Base-by-base conservation (phyloP, 2,797 vertebrate species). In the Phrynocephalus vlangalii region DNA sequence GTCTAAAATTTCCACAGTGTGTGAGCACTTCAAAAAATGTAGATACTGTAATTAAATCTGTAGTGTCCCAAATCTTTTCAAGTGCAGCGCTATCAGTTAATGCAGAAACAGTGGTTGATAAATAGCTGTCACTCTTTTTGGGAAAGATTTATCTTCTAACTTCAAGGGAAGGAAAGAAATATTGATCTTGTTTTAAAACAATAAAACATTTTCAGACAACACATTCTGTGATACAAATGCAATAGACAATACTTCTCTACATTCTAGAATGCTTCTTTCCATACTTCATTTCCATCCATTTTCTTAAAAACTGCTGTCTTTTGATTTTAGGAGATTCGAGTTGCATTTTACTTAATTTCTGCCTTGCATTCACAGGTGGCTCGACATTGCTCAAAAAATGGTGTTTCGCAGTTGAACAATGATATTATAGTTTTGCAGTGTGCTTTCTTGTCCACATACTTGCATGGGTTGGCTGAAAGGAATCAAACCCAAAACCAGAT, bases 381-480 rank as follows among this genome's bases (percentile, higher is more conserved):
- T 52, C 30, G 3, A 20, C 84, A 85, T 3, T 30, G 0, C n/a
- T 16, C 7, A 52, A 3, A 18, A 9, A 85, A n/a, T 44, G 7
- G 20, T 2, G 4, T 0, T 33, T 70, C 33, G 26, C 84, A 85
- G 26, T 5, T 10, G 66, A 52, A 79, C 38, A 50, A 2, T 0
- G 28, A 0, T 15, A 68, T 33, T 0, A 85, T 1, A 1, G 11
- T 1, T 52, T 16, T 15, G 66, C 84, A 85, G 18, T 79, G n/a
- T 7, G 0, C 4, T 8, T 4, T 5, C 18, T 0, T 7, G 18
- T 85, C 44, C 63, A 3, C 1, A 26, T 78, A 26, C 3, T 1
- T 4, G 44, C 84, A 85, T 3, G 84, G 84, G 26, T 85, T 85
- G 44, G 84, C 84, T 85, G 66, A 26, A 79, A 67, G 20, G 20